Conservation (phyloP, 1,140 invertebrate species). For the Trichomalopsis sarcophagae region DNA sequence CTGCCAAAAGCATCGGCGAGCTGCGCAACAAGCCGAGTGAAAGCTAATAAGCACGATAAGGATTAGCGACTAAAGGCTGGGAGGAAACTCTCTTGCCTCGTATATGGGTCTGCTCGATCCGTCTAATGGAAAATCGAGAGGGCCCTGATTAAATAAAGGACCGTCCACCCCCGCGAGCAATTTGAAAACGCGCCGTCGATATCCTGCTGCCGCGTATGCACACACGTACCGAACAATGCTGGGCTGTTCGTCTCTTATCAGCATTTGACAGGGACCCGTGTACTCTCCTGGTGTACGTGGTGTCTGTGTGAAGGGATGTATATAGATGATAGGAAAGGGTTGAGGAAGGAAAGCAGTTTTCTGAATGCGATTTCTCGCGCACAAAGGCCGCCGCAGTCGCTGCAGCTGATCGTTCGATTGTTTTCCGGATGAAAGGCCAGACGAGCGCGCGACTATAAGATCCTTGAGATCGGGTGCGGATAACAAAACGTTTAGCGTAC, state of each 20-base stretch:
- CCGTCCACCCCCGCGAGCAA: not conserved
- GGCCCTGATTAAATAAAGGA: slow-evolving; percentile 38
- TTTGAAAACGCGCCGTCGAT: slow-evolving; percentile 24
- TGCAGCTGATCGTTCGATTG: slow-evolving; percentile 40
- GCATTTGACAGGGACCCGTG: slow-evolving; percentile 27
- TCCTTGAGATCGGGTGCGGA: not conserved
- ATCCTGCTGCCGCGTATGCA: not conserved
- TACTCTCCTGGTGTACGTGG: not conserved
- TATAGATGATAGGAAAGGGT: not conserved
- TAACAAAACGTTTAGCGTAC: not conserved
- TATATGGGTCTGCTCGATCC: not conserved
- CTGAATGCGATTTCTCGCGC: slow-evolving; percentile 1
- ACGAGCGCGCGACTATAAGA: not conserved
- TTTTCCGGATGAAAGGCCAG: slow-evolving; percentile 34
- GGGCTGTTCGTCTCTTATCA: slow-evolving; percentile 16
- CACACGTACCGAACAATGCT: slow-evolving; percentile 6
- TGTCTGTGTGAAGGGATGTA: not conserved
- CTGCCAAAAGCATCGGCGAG: not conserved
- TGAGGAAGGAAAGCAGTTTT: not conserved
- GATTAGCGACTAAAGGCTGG: not conserved
- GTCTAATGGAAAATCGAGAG: not conserved
- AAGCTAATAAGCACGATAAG: slow-evolving; percentile 28
- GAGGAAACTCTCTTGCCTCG: not conserved
- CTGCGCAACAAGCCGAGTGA: not conserved
- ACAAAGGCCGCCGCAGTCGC: not conserved